Base-by-base conservation (phyloP, 1,140 invertebrate genomes). In the Berghia stephanieae region DNA sequence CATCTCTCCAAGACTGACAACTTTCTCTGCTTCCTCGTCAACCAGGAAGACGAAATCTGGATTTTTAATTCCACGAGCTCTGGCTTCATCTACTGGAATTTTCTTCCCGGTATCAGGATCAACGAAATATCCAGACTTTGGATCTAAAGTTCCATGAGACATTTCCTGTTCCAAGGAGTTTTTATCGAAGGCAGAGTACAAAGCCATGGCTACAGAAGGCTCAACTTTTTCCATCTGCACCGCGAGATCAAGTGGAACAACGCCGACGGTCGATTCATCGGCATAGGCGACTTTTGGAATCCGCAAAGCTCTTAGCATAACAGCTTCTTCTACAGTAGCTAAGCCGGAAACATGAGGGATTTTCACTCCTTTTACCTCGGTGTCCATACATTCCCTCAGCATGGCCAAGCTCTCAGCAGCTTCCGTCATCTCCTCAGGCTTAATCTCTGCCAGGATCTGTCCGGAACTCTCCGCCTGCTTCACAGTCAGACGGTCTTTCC, bases 131-230 rank as follows among this genome's bases (percentile, higher is more conserved):
- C 87, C 87, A 34, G 80, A 81, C 60, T 79, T 80, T 2, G 84
- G 81, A 74, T 88, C 80, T 72, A 98, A 90, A 76, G 93, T 91
- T 2, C 94, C 93, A 21, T 90, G 86, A 75, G 93, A 92, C 21
- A 97, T 91, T 13, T 94, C 94, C 87, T 96, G 94, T 74, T 92
- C 90, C 1, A 90, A 69, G 5, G 85, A 86, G 36, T 86, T 80
- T 40, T 85, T 84, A 90, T 96, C 92, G 73, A 98, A 90, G 78
- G 94, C 91, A 5, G 94, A 93, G 18, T 85, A 79, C 40, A 88
- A 69, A 75, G 91, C 89, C 75, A 91, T 90, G 44, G 92, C 91
- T 21, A 92, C 89, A 38, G 90, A 87, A 80, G 84, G 78, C 27
- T 85, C 84, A 24, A 88, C 78, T 38, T 83, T 81, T 44, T 82